Percentiles rank a stretch among this genome's conserved stretches.
Evolutionary conservation across 2,888 invertebrate genomes (phyloP).

Genomic region (Agrochola circellaris): DNA sequence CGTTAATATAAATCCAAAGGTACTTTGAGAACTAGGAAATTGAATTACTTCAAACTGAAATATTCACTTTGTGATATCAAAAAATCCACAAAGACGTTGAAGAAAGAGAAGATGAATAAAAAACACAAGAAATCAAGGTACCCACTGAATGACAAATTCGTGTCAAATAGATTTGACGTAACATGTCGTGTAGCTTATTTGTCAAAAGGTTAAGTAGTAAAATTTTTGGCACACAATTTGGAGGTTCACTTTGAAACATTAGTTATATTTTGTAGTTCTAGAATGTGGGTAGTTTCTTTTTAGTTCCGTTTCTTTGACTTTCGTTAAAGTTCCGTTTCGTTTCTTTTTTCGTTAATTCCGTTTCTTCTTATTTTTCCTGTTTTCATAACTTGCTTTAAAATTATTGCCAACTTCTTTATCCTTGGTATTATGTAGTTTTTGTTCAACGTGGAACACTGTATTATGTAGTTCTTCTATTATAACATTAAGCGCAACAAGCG

Average conservation of each 20-base stretch:
- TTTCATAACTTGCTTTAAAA: not conserved
- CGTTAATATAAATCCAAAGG: slow-evolving; percentile 42
- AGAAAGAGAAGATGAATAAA: slow-evolving; percentile 50
- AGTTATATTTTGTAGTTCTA: slow-evolving; percentile 24
- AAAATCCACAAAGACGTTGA: slow-evolving; percentile 40
- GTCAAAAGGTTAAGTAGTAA: slow-evolving; percentile 35
- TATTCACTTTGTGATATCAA: slow-evolving; percentile 41
- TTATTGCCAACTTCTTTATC: not conserved
- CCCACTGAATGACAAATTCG: slow-evolving; percentile 51
- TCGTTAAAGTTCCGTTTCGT: not conserved
- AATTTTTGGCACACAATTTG: slow-evolving; percentile 47
- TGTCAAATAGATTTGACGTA: slow-evolving; percentile 54
- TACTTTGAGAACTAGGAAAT: slow-evolving; percentile 53
- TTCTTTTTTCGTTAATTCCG: not conserved
- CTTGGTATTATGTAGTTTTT: not conserved
- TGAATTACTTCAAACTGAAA: slow-evolving; percentile 39
- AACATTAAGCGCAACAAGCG: slow-evolving; percentile 29
- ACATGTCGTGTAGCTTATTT: slow-evolving; percentile 38
- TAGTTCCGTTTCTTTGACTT: not conserved
- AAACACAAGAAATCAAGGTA: slow-evolving; percentile 56
- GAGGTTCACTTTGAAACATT: slow-evolving; percentile 24
- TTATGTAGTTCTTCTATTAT: not conserved
- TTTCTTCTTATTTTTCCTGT: not conserved
- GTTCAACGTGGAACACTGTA: not conserved
- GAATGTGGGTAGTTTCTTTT: slow-evolving; percentile 32